Evolutionary conservation across 2,797 vertebrate species (phyloP).

Genomic region (Megaceryle alcyon): DNA sequence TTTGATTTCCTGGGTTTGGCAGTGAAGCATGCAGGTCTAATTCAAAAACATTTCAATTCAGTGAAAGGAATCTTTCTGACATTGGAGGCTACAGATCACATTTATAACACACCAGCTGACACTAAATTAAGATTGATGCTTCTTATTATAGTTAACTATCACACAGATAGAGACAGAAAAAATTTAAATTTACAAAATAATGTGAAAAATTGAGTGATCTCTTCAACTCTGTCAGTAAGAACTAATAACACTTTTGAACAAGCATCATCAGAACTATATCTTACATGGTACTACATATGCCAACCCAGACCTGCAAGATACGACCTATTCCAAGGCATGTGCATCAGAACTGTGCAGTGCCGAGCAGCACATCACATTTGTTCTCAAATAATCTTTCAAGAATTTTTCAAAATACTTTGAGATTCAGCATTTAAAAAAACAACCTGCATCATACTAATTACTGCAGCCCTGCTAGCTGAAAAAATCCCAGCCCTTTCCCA

Average conservation of each 20-base stretch:
- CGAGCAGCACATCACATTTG: background rate
- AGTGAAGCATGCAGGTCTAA: constrained; percentile 3
- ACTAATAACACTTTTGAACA: background rate
- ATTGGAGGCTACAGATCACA: background rate
- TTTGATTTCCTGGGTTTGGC: background rate
- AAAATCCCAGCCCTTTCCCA: background rate
- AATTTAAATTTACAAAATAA: constrained; percentile 9
- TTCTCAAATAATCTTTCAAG: background rate
- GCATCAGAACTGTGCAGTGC: background rate
- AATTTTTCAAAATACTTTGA: background rate
- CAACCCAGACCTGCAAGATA: background rate
- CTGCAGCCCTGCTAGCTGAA: background rate
- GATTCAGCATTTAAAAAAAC: background rate
- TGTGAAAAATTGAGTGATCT: background rate
- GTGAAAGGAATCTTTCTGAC: constrained; percentile 23
- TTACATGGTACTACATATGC: background rate
- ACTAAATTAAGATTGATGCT: constrained; percentile 30
- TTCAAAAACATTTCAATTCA: constrained; percentile 18
- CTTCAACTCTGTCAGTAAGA: background rate
- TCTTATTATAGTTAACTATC: constrained; percentile 8
- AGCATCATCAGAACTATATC: background rate
- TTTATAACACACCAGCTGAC: background rate
- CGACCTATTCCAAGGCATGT: background rate
- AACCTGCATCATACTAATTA: background rate
- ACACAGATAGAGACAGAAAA: background rate